Conservation (phyloP, 1,140 invertebrate genomes). For the Euschistus heros region DNA sequence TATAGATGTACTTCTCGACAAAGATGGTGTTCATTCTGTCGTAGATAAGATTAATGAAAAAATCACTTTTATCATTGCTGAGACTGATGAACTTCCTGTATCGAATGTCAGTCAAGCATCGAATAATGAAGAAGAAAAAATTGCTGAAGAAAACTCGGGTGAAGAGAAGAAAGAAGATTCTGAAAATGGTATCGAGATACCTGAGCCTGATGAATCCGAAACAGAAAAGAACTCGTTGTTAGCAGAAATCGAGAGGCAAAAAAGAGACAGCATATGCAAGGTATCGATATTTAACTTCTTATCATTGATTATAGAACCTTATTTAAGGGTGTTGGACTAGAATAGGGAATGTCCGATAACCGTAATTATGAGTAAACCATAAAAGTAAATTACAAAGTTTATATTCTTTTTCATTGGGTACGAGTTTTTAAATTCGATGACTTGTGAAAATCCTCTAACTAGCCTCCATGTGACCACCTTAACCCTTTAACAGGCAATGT, state of each 20-base stretch:
- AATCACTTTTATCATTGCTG: conserved; percentile 50
- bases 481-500: no score
- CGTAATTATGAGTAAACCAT: no score
- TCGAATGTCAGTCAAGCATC: conserved; percentile 31
- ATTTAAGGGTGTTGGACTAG: no score
- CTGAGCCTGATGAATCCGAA: conserved; percentile 30
- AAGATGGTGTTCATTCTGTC: conserved; percentile 42
- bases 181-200: conserved; percentile 46
- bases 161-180: conserved; percentile 23
- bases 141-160: conserved; percentile 23
- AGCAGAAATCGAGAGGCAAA: conserved; percentile 63
- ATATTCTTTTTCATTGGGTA: no score
- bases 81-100: conserved; percentile 47
- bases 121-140: conserved; percentile 3
- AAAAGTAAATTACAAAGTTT: no score
- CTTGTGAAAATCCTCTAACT: no score
- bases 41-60: conserved; percentile 49
- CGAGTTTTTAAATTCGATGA: no score
- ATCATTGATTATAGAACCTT: no score
- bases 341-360: no score
- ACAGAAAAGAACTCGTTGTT: conserved; percentile 26
- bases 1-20: conserved; percentile 47
- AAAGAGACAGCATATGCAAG: conserved; percentile 65
- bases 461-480: no score
- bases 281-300: conserved; percentile 38